Evolutionary conservation across 2,797 vertebrate species (phyloP).

Genomic region (Channa striata): DNA sequence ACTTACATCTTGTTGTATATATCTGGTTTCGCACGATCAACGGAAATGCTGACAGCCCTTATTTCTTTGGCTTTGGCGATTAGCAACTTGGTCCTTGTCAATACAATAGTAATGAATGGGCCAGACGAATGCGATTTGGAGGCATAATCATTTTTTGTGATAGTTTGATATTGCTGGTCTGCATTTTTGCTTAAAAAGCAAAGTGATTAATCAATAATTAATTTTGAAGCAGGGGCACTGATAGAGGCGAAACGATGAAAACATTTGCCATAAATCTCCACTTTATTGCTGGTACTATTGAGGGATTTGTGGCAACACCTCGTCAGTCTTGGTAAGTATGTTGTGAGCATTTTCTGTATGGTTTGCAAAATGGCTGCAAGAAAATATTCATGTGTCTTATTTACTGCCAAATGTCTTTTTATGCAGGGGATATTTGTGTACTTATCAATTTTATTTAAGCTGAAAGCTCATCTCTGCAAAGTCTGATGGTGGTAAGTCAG

Average conservation of each 20-base stretch:
- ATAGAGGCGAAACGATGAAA: constrained; percentile 85
- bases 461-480: constrained; percentile 68
- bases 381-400: constrained; percentile 74
- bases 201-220: constrained; percentile 91
- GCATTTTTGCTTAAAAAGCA: constrained; percentile 89
- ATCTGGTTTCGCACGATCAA: constrained; percentile 81
- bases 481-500: constrained; percentile 50
- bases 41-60: constrained; percentile 83
- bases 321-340: constrained; percentile 80
- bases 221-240: constrained; percentile 85
- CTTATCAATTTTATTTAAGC: constrained; percentile 80
- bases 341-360: constrained; percentile 73
- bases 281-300: constrained; percentile 83
- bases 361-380: constrained; percentile 73
- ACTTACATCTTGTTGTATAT: constrained; percentile 81
- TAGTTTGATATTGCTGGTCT: constrained; percentile 87
- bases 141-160: constrained; percentile 85
- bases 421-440: constrained; percentile 75
- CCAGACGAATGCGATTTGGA: constrained; percentile 83
- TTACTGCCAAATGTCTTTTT: constrained; percentile 73
- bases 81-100: constrained; percentile 85
- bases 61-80: constrained; percentile 85
- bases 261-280: constrained; percentile 87
- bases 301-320: constrained; percentile 71
- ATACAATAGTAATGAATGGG: constrained; percentile 87